Evolutionary conservation across 2,113 vertebrate species (phyloP).

Genomic region (Ariopsis seemanni): DNA sequence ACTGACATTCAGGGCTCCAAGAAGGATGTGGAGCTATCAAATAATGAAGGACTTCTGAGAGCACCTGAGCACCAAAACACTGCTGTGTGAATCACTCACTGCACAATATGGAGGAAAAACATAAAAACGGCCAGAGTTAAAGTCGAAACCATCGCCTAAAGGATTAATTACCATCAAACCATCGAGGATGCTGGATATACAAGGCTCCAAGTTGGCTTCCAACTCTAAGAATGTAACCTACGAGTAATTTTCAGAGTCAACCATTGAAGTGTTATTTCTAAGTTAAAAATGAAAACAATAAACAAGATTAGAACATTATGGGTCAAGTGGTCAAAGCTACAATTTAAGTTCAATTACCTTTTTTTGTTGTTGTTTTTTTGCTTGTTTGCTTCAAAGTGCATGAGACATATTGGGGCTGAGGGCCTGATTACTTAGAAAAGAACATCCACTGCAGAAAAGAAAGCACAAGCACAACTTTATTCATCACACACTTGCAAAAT

Average conservation of each 20-base stretch:
- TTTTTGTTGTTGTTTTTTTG: too few relatives aligned
- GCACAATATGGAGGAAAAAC: not conserved
- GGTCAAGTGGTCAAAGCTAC: not conserved
- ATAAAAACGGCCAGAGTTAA: not conserved
- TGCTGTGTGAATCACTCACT: conserved; percentile 14
- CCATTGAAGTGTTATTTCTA: not conserved
- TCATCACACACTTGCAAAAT: too few relatives aligned
- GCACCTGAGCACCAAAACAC: conserved; percentile 5
- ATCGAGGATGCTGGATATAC: not conserved
- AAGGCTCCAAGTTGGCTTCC: not conserved
- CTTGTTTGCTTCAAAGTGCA: too few relatives aligned
- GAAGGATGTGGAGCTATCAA: conserved; percentile 25
- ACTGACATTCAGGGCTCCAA: conserved; percentile 28
- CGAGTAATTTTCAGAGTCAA: not conserved
- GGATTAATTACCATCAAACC: not conserved
- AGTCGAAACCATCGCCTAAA: not conserved
- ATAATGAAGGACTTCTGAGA: conserved; percentile 20
- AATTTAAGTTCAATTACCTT: not conserved
- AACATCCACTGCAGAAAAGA: not conserved
- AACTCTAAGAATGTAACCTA: not conserved
- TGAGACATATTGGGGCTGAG: not conserved
- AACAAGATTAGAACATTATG: not conserved
- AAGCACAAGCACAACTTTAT: too few relatives aligned
- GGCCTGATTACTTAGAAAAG: not conserved
- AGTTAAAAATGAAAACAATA: not conserved